Evolutionary conservation across 1,140 invertebrate genomes (phyloP).

Genomic region (Drosophila sulfurigaster): DNA sequence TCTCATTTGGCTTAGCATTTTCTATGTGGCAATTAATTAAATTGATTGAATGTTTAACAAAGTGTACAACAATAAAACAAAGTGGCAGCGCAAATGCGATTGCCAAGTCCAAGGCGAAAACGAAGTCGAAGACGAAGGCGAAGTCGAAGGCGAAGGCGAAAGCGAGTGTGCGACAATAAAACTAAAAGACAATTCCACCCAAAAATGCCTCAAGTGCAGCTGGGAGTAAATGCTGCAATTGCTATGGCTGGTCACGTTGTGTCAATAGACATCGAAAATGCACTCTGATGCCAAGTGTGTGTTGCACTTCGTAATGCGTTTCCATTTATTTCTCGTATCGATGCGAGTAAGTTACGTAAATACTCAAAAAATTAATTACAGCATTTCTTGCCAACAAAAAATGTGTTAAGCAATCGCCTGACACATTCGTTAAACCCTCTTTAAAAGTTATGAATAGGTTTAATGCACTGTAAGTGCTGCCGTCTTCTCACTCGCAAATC

Average conservation of each 20-base stretch:
- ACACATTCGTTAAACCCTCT: background rate
- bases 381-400: background rate
- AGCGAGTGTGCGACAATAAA: slow-evolving; percentile 21
- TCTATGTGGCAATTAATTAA: slow-evolving; percentile 67
- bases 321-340: slow-evolving; percentile 27
- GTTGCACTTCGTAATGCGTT: slow-evolving; percentile 48
- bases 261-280: slow-evolving; percentile 72
- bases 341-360: background rate
- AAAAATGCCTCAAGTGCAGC: slow-evolving; percentile 36
- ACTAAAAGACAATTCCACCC: slow-evolving; percentile 30
- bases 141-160: background rate
- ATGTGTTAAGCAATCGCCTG: background rate
- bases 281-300: slow-evolving; percentile 67
- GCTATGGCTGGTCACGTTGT: slow-evolving; percentile 71
- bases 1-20: slow-evolving; percentile 40
- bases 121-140: background rate
- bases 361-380: background rate
- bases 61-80: slow-evolving; percentile 61
- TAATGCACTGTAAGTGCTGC: background rate
- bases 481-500: slow-evolving; percentile 12
- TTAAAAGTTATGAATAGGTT: background rate
- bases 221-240: slow-evolving; percentile 49
- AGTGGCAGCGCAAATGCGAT: slow-evolving; percentile 19
- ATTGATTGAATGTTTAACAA: slow-evolving; percentile 75
- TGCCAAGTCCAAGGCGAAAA: background rate